Conservation (phyloP, 1,140 invertebrate genomes). For the Bombus vancouverensis region DNA sequence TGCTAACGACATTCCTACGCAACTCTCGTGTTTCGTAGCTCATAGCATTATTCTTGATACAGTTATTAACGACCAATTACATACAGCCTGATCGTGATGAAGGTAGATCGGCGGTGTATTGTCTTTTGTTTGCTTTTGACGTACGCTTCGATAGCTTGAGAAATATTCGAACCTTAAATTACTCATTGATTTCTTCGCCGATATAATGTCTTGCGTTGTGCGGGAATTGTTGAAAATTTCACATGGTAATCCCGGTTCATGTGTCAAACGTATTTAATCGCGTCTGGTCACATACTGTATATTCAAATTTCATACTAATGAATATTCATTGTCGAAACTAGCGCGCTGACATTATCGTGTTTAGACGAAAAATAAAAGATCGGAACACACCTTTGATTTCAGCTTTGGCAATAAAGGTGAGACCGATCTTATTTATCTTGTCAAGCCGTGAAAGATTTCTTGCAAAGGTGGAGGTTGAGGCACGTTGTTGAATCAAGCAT, state of each 20-base stretch:
- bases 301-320: not conserved
- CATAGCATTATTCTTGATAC: not conserved
- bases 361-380: too few relatives aligned
- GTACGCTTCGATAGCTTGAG: not conserved
- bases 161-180: not conserved
- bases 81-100: not conserved
- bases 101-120: not conserved
- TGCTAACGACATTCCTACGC: not conserved
- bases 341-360: too few relatives aligned
- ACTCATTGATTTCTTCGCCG: not conserved
- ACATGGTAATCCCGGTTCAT: not conserved
- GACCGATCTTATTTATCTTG: not conserved
- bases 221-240: not conserved
- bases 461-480: not conserved
- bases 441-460: not conserved
- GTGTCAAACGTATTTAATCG: too few relatives aligned
- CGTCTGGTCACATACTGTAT: too few relatives aligned
- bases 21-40: not conserved
- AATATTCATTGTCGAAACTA: not conserved
- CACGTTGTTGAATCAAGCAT: not conserved
- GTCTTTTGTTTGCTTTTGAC: not conserved
- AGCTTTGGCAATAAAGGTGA: not conserved
- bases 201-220: not conserved
- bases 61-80: not conserved
- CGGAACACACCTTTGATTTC: too few relatives aligned